These are phyloP conservation scores for Amblyteles armatorius DNA, from an alignment of 2,888 invertebrate genomes.

Conservation along the genomic window DNA sequence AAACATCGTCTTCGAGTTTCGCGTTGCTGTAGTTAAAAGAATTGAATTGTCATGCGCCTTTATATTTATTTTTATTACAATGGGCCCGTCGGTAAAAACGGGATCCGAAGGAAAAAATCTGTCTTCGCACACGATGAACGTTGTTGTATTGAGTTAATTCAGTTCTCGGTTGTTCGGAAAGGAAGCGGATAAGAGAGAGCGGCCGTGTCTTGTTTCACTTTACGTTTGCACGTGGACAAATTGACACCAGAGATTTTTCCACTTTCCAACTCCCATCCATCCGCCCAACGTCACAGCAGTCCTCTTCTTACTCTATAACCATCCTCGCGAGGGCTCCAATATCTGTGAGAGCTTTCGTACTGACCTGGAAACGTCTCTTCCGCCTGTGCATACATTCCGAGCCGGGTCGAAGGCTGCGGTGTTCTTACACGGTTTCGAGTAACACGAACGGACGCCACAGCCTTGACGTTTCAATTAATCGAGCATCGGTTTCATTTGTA, in stretches of 20 bases:
- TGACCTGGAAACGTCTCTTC: slow-evolving; percentile 59
- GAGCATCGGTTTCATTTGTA: neutral
- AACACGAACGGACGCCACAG: slow-evolving; percentile 6
- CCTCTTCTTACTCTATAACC: slow-evolving; percentile 13
- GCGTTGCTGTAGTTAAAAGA: neutral
- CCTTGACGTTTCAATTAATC: slow-evolving; percentile 13
- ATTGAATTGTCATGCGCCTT: neutral
- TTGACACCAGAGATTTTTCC: slow-evolving; percentile 17
- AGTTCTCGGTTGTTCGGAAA: neutral
- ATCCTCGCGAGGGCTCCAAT: slow-evolving; percentile 45
- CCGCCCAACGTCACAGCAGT: slow-evolving; percentile 18
- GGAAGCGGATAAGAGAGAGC: neutral
- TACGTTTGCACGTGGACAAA: slow-evolving; percentile 4
- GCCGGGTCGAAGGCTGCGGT: neutral
- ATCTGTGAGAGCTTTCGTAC: slow-evolving; percentile 57
- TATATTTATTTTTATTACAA: neutral
- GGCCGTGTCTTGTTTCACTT: neutral
- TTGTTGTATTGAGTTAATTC: neutral
- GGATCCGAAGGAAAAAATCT: neutral
- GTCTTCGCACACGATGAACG: neutral
- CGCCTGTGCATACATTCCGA: slow-evolving; percentile 1
- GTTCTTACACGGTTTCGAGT: slow-evolving; percentile 25
- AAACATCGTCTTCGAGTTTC: neutral
- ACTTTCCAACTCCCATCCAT: slow-evolving; percentile 3
- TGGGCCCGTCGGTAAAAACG: neutral